phyloP scores from a whole-genome alignment of 2,113 vertebrate genomes.

The Eulemur macaco region DNA sequence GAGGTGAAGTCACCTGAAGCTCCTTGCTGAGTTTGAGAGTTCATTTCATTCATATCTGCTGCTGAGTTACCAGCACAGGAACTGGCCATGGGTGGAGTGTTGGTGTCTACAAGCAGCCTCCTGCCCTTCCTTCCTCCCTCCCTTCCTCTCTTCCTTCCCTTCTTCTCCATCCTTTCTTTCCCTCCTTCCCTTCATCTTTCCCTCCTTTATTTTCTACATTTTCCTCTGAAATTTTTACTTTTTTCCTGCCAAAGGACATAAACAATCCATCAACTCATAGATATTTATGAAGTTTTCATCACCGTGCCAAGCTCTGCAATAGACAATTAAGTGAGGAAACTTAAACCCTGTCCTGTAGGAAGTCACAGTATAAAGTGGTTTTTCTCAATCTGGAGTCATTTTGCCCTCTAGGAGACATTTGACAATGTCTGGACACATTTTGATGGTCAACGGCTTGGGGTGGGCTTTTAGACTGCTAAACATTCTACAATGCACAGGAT shows the following conservation, averaged over 20 bases:
- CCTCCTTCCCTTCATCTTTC: not conserved
- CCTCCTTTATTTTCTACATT: not conserved
- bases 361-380: not conserved
- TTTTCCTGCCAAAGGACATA: not conserved
- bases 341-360: not conserved
- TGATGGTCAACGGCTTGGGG: not conserved
- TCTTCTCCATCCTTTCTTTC: not conserved
- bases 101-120: not conserved
- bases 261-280: not conserved
- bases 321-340: not conserved
- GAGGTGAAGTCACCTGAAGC: slow-evolving; percentile 21
- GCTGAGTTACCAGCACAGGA: not conserved
- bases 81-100: fast-evolving
- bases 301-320: not conserved
- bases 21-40: not conserved
- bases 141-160: not conserved
- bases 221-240: not conserved
- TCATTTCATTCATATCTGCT: not conserved
- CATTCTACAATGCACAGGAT: not conserved
- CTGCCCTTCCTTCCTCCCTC: not conserved
- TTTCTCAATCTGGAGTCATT: not conserved
- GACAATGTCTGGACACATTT: not conserved
- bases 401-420: not conserved
- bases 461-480: not conserved
- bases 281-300: not conserved